Conservation (phyloP, 2,888 invertebrate genomes). For the Ophonus ardosiacus region DNA sequence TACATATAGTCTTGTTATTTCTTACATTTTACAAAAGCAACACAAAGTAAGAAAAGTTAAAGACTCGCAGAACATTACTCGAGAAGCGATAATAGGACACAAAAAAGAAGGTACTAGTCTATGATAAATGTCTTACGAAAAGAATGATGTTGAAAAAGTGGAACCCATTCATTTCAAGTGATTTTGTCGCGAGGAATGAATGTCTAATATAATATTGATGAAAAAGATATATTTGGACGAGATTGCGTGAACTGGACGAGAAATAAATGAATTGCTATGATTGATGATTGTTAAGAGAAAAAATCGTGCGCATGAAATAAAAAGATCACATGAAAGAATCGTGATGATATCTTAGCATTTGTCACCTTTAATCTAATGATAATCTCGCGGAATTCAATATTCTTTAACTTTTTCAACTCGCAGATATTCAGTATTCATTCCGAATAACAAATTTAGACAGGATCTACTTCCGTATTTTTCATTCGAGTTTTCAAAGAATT, state of each 20-base stretch:
- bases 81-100: neutral
- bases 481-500: slow-evolving; percentile 35
- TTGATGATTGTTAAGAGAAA: slow-evolving; percentile 36
- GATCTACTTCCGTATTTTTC: slow-evolving; percentile 32
- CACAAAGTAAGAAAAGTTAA: neutral
- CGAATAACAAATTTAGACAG: slow-evolving; percentile 28
- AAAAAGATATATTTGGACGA: slow-evolving; percentile 38
- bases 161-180: slow-evolving; percentile 32
- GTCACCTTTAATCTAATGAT: slow-evolving; percentile 19
- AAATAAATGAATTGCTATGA: slow-evolving; percentile 20
- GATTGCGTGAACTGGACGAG: slow-evolving; percentile 21
- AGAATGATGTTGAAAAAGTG: slow-evolving; percentile 21
- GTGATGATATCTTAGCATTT: slow-evolving; percentile 36
- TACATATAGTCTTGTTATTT: too few relatives aligned
- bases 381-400: neutral
- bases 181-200: slow-evolving; percentile 35
- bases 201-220: slow-evolving; percentile 32
- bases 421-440: slow-evolving; percentile 22
- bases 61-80: too few relatives aligned
- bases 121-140: slow-evolving; percentile 32
- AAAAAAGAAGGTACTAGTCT: slow-evolving; percentile 15
- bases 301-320: slow-evolving; percentile 4
- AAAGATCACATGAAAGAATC: slow-evolving; percentile 18
- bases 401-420: slow-evolving; percentile 5
- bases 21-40: too few relatives aligned